phyloP scores from a whole-genome alignment of 2,113 vertebrate species.

The Lophius piscatorius region DNA sequence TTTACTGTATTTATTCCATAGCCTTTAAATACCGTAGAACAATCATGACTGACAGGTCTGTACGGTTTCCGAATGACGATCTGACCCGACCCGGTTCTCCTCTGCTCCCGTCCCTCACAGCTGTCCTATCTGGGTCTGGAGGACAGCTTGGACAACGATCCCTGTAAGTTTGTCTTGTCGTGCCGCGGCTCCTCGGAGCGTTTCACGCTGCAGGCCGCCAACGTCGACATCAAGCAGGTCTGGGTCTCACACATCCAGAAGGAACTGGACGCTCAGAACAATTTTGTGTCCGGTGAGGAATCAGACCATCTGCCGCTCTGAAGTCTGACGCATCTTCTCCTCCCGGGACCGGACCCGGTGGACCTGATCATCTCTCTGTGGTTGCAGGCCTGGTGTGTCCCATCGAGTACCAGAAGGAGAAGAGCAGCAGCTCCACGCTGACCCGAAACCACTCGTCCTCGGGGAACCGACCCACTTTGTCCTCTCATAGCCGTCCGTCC shows the following conservation, averaged over 20 bases:
- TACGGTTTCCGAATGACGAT: too few species aligned
- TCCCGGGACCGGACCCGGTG: too few species aligned
- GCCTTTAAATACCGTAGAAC: too few species aligned
- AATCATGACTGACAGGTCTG: too few species aligned
- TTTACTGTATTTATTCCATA: too few species aligned
- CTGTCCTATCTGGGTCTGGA: conserved; percentile 92
- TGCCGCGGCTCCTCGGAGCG: conserved; percentile 90
- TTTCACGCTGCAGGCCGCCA: conserved; percentile 93
- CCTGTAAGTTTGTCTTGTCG: conserved; percentile 92
- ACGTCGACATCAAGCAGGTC: conserved; percentile 92
- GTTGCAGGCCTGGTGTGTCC: conserved; percentile 91
- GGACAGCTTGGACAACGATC: conserved; percentile 90
- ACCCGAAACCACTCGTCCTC: conserved; percentile 80
- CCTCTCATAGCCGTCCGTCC: conserved; percentile 87
- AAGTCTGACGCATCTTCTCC: too few species aligned
- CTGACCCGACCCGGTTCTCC: not conserved
- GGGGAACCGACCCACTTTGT: conserved; percentile 73
- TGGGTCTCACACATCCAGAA: conserved; percentile 93
- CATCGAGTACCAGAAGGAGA: conserved; percentile 95
- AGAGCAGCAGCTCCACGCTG: conserved; percentile 78
- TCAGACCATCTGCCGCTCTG: too few species aligned
- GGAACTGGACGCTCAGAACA: conserved; percentile 92
- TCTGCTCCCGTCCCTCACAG: conserved; percentile 67
- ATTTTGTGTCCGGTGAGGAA: conserved; percentile 90
- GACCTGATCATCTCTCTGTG: conserved; percentile 4